These are phyloP conservation scores for Eilema sororculum DNA, from an alignment of 2,888 invertebrate species.

Conservation along the genomic window DNA sequence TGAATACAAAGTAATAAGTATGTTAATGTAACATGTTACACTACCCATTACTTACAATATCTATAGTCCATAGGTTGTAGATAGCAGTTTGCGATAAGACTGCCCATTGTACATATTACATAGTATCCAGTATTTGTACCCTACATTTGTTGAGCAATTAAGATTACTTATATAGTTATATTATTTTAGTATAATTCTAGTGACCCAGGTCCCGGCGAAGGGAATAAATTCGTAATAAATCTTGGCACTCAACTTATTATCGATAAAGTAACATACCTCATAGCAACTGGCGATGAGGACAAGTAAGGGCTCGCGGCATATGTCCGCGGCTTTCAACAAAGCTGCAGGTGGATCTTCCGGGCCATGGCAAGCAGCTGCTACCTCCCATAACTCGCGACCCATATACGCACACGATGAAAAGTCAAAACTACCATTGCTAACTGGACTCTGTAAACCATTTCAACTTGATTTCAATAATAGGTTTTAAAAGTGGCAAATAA, in stretches of 20 bases:
- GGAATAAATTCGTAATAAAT: no score
- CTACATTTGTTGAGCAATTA: not conserved
- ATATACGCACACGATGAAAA: conserved; percentile 75
- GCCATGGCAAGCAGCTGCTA: conserved; percentile 89
- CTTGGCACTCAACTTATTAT: no score
- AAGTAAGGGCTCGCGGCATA: conserved; percentile 87
- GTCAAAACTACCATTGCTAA: conserved; percentile 73
- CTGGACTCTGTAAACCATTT: conserved; percentile 57
- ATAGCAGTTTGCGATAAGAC: no score
- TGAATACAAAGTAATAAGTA: not conserved
- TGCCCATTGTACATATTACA: not conserved
- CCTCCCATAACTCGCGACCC: conserved; percentile 86
- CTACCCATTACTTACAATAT: no score
- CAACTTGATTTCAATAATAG: conserved; percentile 16
- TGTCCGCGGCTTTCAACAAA: conserved; percentile 86
- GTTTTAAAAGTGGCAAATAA: not conserved
- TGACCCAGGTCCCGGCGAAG: no score
- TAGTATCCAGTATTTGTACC: not conserved
- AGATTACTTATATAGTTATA: not conserved
- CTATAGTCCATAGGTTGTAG: no score
- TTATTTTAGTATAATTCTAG: no score
- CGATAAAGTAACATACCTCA: conserved; percentile 80
- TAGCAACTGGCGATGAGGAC: conserved; percentile 90
- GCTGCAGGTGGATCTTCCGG: conserved; percentile 90
- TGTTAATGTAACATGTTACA: no score